phyloP scores from a whole-genome alignment of 1,140 invertebrate genomes.

The Mycetomoellerius zeteki region DNA sequence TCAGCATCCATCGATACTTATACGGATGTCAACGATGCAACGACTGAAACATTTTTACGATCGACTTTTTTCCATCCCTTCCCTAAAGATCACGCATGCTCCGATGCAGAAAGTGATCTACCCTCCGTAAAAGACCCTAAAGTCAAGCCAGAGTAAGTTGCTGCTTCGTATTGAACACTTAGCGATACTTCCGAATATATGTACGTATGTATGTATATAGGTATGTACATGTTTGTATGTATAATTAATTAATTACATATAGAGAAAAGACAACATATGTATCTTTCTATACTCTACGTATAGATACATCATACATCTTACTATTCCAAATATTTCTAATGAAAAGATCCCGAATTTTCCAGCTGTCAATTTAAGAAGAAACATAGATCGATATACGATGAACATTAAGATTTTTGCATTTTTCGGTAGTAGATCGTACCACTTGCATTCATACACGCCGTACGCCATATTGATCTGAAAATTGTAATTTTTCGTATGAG shows the following conservation, averaged over 20 bases:
- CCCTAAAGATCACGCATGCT: conserved; percentile 14
- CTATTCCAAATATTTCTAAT: not conserved
- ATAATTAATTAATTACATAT: not conserved
- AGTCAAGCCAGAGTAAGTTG: conserved; percentile 5
- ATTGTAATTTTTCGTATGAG: not conserved
- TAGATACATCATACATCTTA: not conserved
- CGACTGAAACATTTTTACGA: conserved; percentile 1
- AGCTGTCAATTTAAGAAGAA: conserved; percentile 8
- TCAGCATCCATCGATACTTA: conserved; percentile 45
- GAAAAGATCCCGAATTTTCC: conserved; percentile 46
- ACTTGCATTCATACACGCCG: conserved; percentile 22
- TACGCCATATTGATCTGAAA: conserved; percentile 28
- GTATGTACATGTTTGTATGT: not conserved
- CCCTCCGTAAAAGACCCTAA: conserved; percentile 15
- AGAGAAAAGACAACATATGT: too few species aligned
- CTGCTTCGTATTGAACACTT: not conserved
- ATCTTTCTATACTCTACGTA: too few species aligned
- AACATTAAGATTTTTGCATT: conserved; percentile 14
- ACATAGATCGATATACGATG: conserved; percentile 3
- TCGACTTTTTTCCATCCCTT: conserved; percentile 4
- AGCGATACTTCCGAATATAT: not conserved
- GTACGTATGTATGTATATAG: not conserved
- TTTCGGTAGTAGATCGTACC: not conserved
- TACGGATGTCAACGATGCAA: not conserved
- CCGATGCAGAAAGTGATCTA: conserved; percentile 1